Percentiles rank a stretch among this genome's conserved stretches.
Conservation (phyloP, 2,888 invertebrate species). For the Chymomyza fuscimana region DNA sequence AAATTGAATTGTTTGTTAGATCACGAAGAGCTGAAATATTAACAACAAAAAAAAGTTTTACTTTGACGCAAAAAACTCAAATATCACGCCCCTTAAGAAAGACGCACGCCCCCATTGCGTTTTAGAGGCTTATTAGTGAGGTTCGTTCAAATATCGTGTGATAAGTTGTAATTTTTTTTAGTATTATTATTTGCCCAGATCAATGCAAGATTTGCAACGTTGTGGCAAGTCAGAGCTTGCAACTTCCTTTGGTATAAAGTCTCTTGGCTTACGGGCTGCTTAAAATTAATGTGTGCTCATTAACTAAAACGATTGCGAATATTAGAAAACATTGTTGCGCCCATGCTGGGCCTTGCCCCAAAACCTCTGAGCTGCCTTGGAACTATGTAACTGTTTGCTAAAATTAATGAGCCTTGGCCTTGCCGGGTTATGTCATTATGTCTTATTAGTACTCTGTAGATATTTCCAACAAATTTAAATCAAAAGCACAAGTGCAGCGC, state of each 20-base stretch:
- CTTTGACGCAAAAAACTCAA: not conserved
- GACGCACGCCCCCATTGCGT: slow-evolving; percentile 67
- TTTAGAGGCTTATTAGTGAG: slow-evolving; percentile 59
- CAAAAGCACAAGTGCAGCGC: slow-evolving; percentile 41
- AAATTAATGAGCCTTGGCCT: slow-evolving; percentile 6
- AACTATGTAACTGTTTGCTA: slow-evolving; percentile 17
- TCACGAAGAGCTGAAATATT: slow-evolving; percentile 53
- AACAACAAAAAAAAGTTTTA: not conserved
- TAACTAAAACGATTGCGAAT: slow-evolving; percentile 71
- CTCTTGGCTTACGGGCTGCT: slow-evolving; percentile 16
- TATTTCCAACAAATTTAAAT: slow-evolving; percentile 68
- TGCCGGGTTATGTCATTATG: slow-evolving; percentile 62
- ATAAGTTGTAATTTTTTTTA: slow-evolving; percentile 44
- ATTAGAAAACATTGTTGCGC: slow-evolving; percentile 68
- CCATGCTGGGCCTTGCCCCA: slow-evolving; percentile 38
- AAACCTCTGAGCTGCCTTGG: slow-evolving; percentile 46
- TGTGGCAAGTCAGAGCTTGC: slow-evolving; percentile 9
- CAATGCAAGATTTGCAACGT: slow-evolving; percentile 31
- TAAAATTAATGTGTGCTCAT: slow-evolving; percentile 66
- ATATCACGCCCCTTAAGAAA: slow-evolving; percentile 13
- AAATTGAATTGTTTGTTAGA: slow-evolving; percentile 48
- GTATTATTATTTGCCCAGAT: slow-evolving; percentile 51
- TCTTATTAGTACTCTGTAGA: slow-evolving; percentile 65
- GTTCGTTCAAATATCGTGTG: slow-evolving; percentile 60
- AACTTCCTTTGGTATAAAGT: slow-evolving; percentile 3